Base-by-base conservation (phyloP, 1,140 invertebrate genomes). In the Thrips palmi region DNA sequence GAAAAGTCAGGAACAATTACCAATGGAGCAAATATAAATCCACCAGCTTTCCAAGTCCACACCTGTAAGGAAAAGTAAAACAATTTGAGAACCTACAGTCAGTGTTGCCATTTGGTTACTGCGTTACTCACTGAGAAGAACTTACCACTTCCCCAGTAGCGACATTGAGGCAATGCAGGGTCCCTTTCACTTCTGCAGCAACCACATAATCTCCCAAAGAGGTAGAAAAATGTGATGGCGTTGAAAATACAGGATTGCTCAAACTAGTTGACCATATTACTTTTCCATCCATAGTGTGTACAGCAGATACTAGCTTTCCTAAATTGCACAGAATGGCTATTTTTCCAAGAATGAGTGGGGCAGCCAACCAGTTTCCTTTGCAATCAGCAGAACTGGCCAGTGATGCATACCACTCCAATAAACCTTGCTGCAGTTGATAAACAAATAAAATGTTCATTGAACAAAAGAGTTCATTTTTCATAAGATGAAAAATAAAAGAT, bases 1-100 rank as follows among this genome's bases (percentile, higher is more conserved):
- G 41, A 48, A 2, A 52, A 38, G 30, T 56, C 32, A 12, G 45
- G 42, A 15, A 48, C 32, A 20, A 45, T 40, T 21, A 66, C 51
- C 19, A 70, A 55, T 25, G 75, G 71, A 4, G 75, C 77, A 59
- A 78, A 81, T 41, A 79, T 64, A 42, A 70, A 66, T 10, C 66
- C 67, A 37, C 62, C 49, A 27, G 62, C 60, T 27, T 58, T 29
- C 36, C 57, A 69, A 22, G 50, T 64, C 68, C 71, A 74, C 12
- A 71, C 56, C 74, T 77, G 59, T 27, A 62, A 63, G 28, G 45
- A 43, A 10, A 49, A 45, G 31, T 43, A 39, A 34, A 37, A 24
- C 28, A 39, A 33, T 32, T 27, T n/a, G n/a, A n/a, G n/a, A n/a
- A n/a, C n/a, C n/a, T n/a, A n/a, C n/a, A n/a, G n/a, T n/a, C n/a